phyloP scores from a whole-genome alignment of 1,140 invertebrate genomes.

The Papilio helenus region DNA sequence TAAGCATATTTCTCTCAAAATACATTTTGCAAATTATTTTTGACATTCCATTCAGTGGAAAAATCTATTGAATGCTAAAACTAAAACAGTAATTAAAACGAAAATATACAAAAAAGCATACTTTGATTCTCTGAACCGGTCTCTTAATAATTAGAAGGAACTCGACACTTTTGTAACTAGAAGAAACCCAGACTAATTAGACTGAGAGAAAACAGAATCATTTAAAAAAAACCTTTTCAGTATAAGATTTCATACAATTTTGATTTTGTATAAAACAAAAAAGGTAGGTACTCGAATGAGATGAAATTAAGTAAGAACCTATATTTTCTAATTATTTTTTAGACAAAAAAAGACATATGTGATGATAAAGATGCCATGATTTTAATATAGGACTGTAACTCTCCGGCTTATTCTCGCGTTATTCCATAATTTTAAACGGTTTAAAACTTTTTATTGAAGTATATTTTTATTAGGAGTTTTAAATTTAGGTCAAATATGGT shows the following conservation, averaged over 20 bases:
- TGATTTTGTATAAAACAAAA: neutral
- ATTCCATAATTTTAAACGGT: neutral
- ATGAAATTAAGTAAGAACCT: neutral
- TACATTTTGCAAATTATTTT: neutral
- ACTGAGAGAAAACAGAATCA: neutral
- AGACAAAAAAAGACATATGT: no score
- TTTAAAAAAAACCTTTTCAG: neutral
- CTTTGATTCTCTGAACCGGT: neutral
- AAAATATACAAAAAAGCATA: neutral
- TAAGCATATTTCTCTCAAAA: neutral
- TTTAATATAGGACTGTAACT: neutral
- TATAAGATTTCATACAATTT: constrained; percentile 5
- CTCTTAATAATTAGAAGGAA: constrained; percentile 12
- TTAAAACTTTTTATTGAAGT: neutral
- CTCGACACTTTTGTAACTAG: constrained; percentile 25
- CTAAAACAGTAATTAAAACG: neutral
- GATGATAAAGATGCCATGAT: neutral
- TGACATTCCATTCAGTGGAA: neutral
- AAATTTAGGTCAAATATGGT: constrained; percentile 24
- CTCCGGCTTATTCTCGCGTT: neutral
- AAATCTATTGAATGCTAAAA: neutral
- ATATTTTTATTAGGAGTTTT: neutral
- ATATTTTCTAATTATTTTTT: no score
- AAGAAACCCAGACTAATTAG: constrained; percentile 22
- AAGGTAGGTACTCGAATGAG: neutral